Percentiles rank a stretch among this genome's conserved stretches.
Evolutionary conservation across 2,888 invertebrate genomes (phyloP).

Genomic region (Latrodectus hesperus): DNA sequence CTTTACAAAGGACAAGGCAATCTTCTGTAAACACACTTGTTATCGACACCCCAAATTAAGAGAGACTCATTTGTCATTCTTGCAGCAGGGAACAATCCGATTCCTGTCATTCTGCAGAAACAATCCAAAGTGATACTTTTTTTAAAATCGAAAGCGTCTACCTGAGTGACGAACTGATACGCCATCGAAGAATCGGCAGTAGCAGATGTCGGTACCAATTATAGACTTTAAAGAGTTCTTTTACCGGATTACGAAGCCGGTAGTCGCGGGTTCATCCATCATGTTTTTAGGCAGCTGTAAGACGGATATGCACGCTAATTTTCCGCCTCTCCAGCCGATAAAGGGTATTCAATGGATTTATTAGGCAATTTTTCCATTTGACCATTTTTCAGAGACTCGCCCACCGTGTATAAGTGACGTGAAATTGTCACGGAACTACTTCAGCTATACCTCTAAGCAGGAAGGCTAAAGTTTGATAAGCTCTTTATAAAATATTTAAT

Average conservation of each 20-base stretch:
- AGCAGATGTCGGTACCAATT: slow-evolving; percentile 31
- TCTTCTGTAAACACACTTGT: no score
- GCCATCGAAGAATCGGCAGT: slow-evolving; percentile 22
- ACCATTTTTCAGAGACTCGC: slow-evolving; percentile 24
- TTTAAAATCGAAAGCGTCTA: no score
- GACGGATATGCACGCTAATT: slow-evolving; percentile 65
- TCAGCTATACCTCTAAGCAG: neutral
- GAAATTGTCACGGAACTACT: neutral
- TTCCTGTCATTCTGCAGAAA: no score
- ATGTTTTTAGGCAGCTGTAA: slow-evolving; percentile 57
- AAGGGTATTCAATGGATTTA: slow-evolving; percentile 53
- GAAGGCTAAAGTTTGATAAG: no score
- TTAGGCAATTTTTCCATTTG: slow-evolving; percentile 26
- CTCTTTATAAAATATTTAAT: no score
- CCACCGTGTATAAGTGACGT: neutral
- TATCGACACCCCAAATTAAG: no score
- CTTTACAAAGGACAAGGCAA: no score
- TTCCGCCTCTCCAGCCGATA: slow-evolving; percentile 34
- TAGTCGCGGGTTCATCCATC: slow-evolving; percentile 41
- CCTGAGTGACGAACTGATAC: neutral
- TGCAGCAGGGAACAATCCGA: no score
- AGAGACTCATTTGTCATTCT: no score
- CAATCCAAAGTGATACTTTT: no score
- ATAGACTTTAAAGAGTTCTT: slow-evolving; percentile 57
- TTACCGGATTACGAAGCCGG: slow-evolving; percentile 50